A percentile compares a stretch with the other conserved stretches of the same genome.
Conservation (phyloP, 2,797 vertebrate species). For the Ambastaia sidthimunki region DNA sequence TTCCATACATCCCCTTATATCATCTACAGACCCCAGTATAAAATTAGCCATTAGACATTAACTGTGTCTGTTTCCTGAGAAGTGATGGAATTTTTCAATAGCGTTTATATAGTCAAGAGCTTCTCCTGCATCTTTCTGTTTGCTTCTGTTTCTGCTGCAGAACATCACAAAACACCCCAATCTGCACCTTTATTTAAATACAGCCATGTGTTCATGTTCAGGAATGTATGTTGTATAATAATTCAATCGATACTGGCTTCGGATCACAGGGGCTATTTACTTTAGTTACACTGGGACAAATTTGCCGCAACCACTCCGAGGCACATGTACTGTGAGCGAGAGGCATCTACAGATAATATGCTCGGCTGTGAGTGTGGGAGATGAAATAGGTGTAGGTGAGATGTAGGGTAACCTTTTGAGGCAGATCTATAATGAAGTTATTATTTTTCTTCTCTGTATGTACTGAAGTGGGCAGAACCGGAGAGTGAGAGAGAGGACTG, state of each 20-base stretch:
- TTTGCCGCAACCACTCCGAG: slow-evolving; percentile 35
- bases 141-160: background rate
- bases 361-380: slow-evolving; percentile 59
- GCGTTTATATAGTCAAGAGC: background rate
- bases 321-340: slow-evolving; percentile 46
- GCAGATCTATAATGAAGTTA: slow-evolving; percentile 62
- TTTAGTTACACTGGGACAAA: slow-evolving; percentile 31
- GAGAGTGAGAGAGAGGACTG: slow-evolving; percentile 34
- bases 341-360: slow-evolving; percentile 54
- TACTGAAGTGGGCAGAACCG: slow-evolving; percentile 55
- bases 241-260: slow-evolving; percentile 49
- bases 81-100: background rate
- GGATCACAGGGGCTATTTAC: slow-evolving; percentile 48
- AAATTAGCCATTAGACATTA: too few species aligned
- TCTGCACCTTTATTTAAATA: slow-evolving; percentile 6
- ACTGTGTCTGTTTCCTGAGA: background rate
- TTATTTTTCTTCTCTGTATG: slow-evolving; percentile 57
- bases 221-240: slow-evolving; percentile 21
- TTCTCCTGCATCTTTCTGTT: background rate
- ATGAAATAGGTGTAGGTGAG: slow-evolving; percentile 61
- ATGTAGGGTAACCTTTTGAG: slow-evolving; percentile 58
- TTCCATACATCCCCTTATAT: too few species aligned
- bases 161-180: background rate
- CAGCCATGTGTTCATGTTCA: slow-evolving; percentile 11
- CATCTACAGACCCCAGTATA: too few species aligned